Base-by-base conservation (phyloP, 2,113 vertebrate species). In the Paramisgurnus dabryanus region DNA sequence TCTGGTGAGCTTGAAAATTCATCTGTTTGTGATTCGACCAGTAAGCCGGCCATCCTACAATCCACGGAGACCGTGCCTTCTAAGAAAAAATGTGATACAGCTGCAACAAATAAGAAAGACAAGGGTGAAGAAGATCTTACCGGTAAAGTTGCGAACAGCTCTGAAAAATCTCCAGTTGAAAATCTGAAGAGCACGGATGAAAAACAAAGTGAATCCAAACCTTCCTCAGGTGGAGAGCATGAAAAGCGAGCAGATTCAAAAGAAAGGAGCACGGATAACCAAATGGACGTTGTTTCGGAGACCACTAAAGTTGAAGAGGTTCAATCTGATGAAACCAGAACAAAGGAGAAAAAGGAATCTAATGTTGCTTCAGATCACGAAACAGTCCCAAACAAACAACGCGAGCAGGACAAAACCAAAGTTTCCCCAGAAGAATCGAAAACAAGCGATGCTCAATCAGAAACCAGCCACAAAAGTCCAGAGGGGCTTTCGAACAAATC, bases 211-310 rank as follows among this genome's bases (percentile, higher is more conserved):
- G 18, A 11, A 53, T 13, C 41, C 17, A 67, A 49, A 18, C 50
- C 50, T 39, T 11, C 34, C 27, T 34, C 27, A 34, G 27, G 3
- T 0, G 27, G 41, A 18, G 39, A 78, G 11, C 13, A 70, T 2
- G 47, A 87, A 71, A 49, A 40, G 0, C 18, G 71, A 15, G 7
- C 47, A 9, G 13, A n/a, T 40, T 65, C 15, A 11, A 5, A 18
- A n/a, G 74, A 70, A 10, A 9, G 7, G 34, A 84, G 4, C n/a
- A 78, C 67, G 58, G 84, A 63, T 49, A 84, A 39, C 15, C 4
- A 49, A 8, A 76, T 13, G 80, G 85, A 49, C 40, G 79, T 55
- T 39, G 39, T 55, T 78, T 65, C 69, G 45, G 49, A 53, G 64
- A 47, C 61, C 57, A 4, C 57, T 55, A 55, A 67, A 34, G 15